These are phyloP conservation scores for Phlogophora meticulosa DNA, from an alignment of 2,888 invertebrate species.

Conservation along the genomic window DNA sequence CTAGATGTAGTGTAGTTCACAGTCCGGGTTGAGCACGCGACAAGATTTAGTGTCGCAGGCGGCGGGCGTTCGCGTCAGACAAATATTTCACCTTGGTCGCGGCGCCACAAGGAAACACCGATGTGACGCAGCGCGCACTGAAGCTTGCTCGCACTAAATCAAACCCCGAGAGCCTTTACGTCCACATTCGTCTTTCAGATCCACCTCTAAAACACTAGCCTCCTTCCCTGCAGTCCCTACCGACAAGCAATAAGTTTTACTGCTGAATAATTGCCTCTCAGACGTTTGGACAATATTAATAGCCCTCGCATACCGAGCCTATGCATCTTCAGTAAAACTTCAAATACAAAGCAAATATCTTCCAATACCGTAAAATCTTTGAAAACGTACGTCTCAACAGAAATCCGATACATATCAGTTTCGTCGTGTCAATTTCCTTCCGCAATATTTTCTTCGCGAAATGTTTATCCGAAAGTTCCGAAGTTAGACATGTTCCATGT, in stretches of 20 bases:
- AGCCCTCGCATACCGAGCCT: conserved; percentile 32
- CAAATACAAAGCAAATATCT: conserved; percentile 40
- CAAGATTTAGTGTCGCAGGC: conserved; percentile 83
- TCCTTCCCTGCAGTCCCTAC: conserved; percentile 56
- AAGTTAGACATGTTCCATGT: conserved; percentile 71
- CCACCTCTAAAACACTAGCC: conserved; percentile 52
- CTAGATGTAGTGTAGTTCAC: conserved; percentile 68
- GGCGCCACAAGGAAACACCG: conserved; percentile 75
- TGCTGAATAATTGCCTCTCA: conserved; percentile 69
- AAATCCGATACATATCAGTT: conserved; percentile 55
- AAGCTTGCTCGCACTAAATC: conserved; percentile 67
- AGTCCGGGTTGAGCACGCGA: conserved; percentile 80
- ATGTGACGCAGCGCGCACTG: conserved; percentile 65
- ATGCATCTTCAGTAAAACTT: conserved; percentile 21
- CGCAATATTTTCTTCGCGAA: conserved; percentile 61
- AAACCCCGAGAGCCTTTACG: conserved; percentile 58
- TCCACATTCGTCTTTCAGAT: conserved; percentile 66
- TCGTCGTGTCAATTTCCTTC: conserved; percentile 50
- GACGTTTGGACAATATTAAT: conserved; percentile 57
- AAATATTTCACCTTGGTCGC: conserved; percentile 86
- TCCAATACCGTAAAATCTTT: conserved; percentile 25
- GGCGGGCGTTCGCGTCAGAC: conserved; percentile 77
- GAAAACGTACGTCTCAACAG: conserved; percentile 40
- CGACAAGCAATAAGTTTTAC: conserved; percentile 70
- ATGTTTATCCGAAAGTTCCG: conserved; percentile 68